phyloP scores from a whole-genome alignment of 2,888 invertebrate genomes.

The Drosophila koepferae region DNA sequence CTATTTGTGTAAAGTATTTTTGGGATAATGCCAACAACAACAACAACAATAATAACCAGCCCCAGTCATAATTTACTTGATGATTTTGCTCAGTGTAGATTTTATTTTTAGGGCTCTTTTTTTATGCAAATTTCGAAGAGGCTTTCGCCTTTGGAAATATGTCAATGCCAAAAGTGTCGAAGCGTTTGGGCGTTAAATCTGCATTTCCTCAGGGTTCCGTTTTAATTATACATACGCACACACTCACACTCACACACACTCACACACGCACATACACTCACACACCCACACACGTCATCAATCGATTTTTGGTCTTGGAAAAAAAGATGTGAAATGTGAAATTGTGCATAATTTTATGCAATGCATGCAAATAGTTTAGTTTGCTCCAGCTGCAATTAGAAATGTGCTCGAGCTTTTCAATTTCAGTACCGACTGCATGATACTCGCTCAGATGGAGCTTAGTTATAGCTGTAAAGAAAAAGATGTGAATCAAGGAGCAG shows the following conservation, averaged over 20 bases:
- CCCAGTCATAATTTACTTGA: background rate
- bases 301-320: constrained; percentile 6
- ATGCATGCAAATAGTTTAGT: constrained; percentile 29
- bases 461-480: background rate
- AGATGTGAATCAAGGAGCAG: too few species aligned
- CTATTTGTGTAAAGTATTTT: constrained; percentile 5
- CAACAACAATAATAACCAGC: too few species aligned
- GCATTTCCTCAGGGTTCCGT: constrained; percentile 63
- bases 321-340: background rate
- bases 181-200: constrained; percentile 60
- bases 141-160: constrained; percentile 53
- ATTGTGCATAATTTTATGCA: constrained; percentile 43
- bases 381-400: constrained; percentile 31
- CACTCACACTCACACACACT: background rate
- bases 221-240: constrained; percentile 48
- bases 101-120: constrained; percentile 3
- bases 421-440: background rate
- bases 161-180: constrained; percentile 64
- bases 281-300: constrained; percentile 19
- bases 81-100: constrained; percentile 20
- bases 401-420: background rate
- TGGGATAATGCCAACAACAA: background rate
- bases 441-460: background rate
- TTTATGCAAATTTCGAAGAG: constrained; percentile 58
- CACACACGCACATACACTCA: background rate